Conservation (phyloP, 2,888 invertebrate genomes). For the Oscheius sp. region DNA sequence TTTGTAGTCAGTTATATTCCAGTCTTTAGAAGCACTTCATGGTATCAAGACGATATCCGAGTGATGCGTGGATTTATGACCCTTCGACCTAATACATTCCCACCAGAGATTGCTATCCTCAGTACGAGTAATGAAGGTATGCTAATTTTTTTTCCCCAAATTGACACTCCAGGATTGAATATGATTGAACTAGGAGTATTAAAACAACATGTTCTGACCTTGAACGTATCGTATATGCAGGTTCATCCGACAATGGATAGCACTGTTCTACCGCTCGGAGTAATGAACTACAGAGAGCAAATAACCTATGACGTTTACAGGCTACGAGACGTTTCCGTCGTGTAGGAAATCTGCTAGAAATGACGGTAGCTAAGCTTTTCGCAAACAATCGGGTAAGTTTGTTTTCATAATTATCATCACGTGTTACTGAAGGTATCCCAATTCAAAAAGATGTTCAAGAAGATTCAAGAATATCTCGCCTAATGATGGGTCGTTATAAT, state of each 20-base stretch:
- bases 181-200: conserved; percentile 68
- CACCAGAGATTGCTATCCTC: conserved; percentile 67
- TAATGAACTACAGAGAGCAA: conserved; percentile 30
- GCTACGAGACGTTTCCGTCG: conserved; percentile 66
- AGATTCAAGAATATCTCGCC: conserved; percentile 59
- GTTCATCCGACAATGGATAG: conserved; percentile 69
- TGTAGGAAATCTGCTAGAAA: conserved; percentile 65
- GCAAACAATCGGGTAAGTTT: conserved; percentile 52
- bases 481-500: conserved; percentile 12
- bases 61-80: conserved; percentile 68
- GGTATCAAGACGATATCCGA: conserved; percentile 63
- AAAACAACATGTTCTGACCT: conserved; percentile 66
- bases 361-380: conserved; percentile 69
- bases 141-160: neutral
- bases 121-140: conserved; percentile 68
- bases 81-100: conserved; percentile 67
- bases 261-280: conserved; percentile 65
- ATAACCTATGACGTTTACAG: conserved; percentile 38
- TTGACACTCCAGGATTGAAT: conserved; percentile 60
- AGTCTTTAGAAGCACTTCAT: conserved; percentile 57
- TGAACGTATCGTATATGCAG: conserved; percentile 70
- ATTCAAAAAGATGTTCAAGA: conserved; percentile 70
- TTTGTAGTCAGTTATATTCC: neutral
- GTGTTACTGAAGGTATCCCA: conserved; percentile 55
- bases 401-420: neutral